phyloP scores from a whole-genome alignment of 2,113 vertebrate genomes.

The Tyrannus savana region DNA sequence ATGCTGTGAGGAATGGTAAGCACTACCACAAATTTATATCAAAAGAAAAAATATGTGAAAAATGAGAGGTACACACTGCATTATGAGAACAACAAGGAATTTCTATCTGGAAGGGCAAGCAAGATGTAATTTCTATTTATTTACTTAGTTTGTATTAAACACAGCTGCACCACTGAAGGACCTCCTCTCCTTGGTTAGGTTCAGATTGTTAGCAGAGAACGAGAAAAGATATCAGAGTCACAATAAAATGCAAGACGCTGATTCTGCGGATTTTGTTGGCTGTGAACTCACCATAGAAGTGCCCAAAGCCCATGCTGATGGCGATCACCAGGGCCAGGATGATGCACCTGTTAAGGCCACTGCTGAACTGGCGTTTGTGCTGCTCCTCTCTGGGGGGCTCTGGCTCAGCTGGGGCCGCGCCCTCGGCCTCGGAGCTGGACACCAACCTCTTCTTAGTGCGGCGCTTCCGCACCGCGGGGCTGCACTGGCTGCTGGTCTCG shows the following conservation, averaged over 20 bases:
- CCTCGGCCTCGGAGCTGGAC: constrained; percentile 72
- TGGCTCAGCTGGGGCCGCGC: not conserved
- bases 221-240: not conserved
- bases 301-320: constrained; percentile 90
- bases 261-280: not conserved
- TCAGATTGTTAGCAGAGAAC: not conserved
- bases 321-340: constrained; percentile 87
- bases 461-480: constrained; percentile 79
- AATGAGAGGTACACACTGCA: not conserved
- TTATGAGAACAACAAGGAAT: not conserved
- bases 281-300: constrained; percentile 85
- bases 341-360: constrained; percentile 85
- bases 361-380: constrained; percentile 54
- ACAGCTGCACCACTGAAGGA: not conserved
- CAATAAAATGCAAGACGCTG: rapidly evolving
- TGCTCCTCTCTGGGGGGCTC: not conserved
- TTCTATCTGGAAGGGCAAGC: not conserved
- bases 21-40: not conserved
- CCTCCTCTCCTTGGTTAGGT: not conserved
- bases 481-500: constrained; percentile 61
- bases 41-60: not conserved
- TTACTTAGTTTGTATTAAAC: not conserved
- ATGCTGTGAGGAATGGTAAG: not conserved
- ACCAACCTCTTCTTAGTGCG: constrained; percentile 77
- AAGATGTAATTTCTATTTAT: not conserved